phyloP scores from a whole-genome alignment of 2,888 invertebrate genomes.

The Synergus laeviventris region DNA sequence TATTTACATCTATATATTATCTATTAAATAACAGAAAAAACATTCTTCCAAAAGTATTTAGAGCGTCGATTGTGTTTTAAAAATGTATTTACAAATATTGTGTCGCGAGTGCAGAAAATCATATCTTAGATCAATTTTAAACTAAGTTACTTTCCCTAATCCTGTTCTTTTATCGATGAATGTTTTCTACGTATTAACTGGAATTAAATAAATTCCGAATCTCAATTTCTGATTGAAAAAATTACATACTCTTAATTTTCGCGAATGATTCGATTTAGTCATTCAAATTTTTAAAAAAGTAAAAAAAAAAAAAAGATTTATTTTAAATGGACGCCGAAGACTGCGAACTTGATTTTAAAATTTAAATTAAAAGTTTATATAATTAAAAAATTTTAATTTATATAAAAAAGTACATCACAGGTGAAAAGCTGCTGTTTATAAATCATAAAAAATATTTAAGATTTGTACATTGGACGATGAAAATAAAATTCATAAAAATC shows the following conservation, averaged over 20 bases:
- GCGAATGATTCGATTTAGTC: background rate
- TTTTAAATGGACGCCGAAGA: background rate
- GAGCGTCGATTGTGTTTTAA: background rate
- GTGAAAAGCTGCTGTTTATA: no score
- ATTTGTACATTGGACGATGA: background rate
- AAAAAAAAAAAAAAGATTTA: background rate
- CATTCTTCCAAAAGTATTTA: constrained; percentile 21
- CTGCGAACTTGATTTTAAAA: background rate
- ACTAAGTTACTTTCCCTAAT: background rate
- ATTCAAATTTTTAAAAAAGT: background rate
- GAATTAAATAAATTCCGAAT: background rate
- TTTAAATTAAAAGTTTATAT: background rate
- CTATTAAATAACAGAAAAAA: constrained; percentile 29
- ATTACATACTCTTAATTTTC: background rate
- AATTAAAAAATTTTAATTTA: background rate
- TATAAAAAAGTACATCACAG: no score
- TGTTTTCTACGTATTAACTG: background rate
- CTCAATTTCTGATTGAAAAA: background rate
- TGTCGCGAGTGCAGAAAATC: background rate
- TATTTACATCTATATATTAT: constrained; percentile 33
- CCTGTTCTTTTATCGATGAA: background rate
- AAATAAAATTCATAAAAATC: background rate
- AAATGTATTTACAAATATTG: constrained; percentile 22
- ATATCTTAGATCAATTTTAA: background rate
- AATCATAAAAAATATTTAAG: background rate